These are phyloP conservation scores for Chorisops tibialis DNA, from an alignment of 2,888 invertebrate genomes.

Conservation along the genomic window DNA sequence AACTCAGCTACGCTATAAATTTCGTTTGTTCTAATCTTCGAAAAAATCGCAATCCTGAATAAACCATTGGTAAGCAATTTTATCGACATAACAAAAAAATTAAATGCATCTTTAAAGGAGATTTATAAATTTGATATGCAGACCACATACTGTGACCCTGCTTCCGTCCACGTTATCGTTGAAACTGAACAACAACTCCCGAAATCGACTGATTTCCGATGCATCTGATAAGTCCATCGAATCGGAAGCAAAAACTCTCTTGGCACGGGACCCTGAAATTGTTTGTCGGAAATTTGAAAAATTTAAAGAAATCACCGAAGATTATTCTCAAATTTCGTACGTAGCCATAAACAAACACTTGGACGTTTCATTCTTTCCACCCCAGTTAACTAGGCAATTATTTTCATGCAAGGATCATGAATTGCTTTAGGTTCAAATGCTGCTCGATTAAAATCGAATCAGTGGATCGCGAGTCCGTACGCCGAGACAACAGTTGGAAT, in stretches of 20 bases:
- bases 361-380: conserved; percentile 11
- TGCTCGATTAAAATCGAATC: conserved; percentile 22
- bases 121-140: no score
- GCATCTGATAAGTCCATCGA: conserved; percentile 7
- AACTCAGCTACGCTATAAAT: no score
- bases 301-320: background rate
- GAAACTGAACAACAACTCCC: background rate
- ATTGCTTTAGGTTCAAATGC: background rate
- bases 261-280: conserved; percentile 3
- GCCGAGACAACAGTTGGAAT: background rate
- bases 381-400: conserved; percentile 14
- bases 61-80: no score
- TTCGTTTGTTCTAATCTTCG: no score
- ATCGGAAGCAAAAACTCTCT: background rate
- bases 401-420: conserved; percentile 10
- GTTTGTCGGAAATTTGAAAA: background rate
- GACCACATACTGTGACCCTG: conserved; percentile 18
- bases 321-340: no score
- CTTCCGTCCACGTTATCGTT: conserved; percentile 1
- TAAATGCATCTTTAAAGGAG: no score
- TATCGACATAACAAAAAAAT: no score
- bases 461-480: background rate
- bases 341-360: no score
- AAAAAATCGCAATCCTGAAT: no score
- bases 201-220: background rate